Evolutionary conservation across 2,888 invertebrate genomes (phyloP), one percentile per base, ranked within the genome.

Genomic region (Drosophila sordidapex): DNA sequence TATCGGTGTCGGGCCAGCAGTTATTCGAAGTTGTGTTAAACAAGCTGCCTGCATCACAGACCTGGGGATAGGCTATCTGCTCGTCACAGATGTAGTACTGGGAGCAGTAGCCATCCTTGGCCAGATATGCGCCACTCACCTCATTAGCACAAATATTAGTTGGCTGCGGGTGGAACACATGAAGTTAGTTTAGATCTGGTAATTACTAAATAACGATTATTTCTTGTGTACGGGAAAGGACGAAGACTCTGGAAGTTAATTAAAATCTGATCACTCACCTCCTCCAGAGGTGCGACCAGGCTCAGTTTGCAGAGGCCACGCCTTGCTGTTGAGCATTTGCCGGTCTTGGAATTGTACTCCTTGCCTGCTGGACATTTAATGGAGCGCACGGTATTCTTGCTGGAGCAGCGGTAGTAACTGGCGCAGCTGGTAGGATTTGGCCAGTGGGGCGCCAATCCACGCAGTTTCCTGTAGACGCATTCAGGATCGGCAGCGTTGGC

Each of bases 401-500:
- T 66, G 10, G 85, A 80, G 67, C 92, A 92, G 21, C 91, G 91
- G 66, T 91, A 91, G 51, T 90, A 91, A 58, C 81, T 81, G 36
- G 83, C 70, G 35, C 92, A 92, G 51, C 80, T 81, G 2, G 69
- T 52, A 15, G 91, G 91, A 74, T 91, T 86, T 1, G 91, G 85
- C 90, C 89, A 92, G 31, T 91, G 91, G 2, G 76, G 29, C 5
- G 88, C n/a, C 18, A 91, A 65, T 3, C 82, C 82, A 4, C 81
- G 82, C 13, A 83, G 27, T 53, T 84, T 85, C 35, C 91, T 91
- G 35, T 90, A 82, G n/a, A 90, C 69, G 60, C 91, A 91, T 73
- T 90, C 91, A 48, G 89, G 82, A 79, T 91, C 92, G 58, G 85
- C 88, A 36, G 91, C 90, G 53, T 67, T 71, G 64, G 76, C 70